Conservation (phyloP, 2,797 vertebrate genomes). For the Urocyon cinereoargenteus region DNA sequence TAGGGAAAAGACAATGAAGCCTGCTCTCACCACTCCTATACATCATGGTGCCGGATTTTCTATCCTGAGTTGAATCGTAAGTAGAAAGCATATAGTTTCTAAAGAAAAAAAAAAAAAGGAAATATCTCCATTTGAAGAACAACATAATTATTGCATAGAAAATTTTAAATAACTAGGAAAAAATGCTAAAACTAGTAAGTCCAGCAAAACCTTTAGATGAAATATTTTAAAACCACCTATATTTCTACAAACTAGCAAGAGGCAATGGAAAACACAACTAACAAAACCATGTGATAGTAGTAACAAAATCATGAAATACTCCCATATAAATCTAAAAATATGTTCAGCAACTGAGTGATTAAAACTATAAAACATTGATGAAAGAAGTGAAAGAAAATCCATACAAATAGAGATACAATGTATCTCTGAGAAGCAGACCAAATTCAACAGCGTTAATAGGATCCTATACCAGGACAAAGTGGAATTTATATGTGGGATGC, state of each 20-base stretch:
- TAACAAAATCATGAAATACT: neutral
- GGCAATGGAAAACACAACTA: neutral
- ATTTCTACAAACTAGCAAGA: neutral
- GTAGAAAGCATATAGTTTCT: neutral
- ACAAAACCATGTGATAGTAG: neutral
- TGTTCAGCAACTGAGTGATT: neutral
- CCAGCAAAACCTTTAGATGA: neutral
- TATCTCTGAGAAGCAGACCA: neutral
- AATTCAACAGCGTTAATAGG: neutral
- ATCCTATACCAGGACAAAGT: neutral
- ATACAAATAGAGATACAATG: neutral
- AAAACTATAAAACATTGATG: neutral
- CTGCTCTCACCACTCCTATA: neutral
- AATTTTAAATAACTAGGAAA: neutral
- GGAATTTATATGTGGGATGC: neutral
- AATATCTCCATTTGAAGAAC: neutral
- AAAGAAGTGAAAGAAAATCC: neutral
- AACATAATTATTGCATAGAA: neutral
- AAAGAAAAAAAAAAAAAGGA: neutral
- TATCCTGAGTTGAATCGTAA: neutral
- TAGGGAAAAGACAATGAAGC: neutral
- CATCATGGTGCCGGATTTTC: neutral
- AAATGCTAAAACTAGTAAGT: neutral
- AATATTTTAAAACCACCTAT: neutral
- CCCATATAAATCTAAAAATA: neutral